A percentile compares a stretch with the other conserved stretches of the same genome.
These are phyloP conservation scores for Trichonephila clavata DNA, from an alignment of 1,140 invertebrate genomes.

Conservation along the genomic window DNA sequence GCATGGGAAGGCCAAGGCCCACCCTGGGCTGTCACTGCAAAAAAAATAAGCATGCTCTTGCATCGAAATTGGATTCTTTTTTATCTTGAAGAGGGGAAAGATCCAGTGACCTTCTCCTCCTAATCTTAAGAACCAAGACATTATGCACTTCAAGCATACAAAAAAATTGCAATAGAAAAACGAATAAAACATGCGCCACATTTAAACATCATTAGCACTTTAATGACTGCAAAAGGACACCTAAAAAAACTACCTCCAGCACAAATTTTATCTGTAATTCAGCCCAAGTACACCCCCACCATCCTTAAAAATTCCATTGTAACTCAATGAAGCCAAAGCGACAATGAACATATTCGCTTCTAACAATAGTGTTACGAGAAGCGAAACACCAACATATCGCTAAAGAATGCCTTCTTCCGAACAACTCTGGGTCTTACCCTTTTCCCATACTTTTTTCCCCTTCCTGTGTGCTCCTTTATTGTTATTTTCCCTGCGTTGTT, in stretches of 20 bases:
- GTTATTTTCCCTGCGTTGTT: conserved; percentile 38
- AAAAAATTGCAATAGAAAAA: background rate
- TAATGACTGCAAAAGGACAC: conserved; percentile 29
- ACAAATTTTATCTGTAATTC: background rate
- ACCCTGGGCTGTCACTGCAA: too few species aligned
- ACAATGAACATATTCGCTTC: conserved; percentile 57
- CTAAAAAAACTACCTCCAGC: background rate
- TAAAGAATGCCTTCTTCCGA: conserved; percentile 34
- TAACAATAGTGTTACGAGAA: conserved; percentile 29
- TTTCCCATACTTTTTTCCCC: background rate
- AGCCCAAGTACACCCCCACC: background rate
- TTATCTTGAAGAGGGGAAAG: too few species aligned
- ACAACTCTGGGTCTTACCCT: background rate
- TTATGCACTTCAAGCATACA: background rate
- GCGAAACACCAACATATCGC: conserved; percentile 51
- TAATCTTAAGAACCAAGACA: too few species aligned
- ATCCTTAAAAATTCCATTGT: conserved; percentile 53
- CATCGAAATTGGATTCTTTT: too few species aligned
- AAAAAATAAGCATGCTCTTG: too few species aligned
- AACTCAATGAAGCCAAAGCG: conserved; percentile 70
- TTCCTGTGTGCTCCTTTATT: conserved; percentile 9
- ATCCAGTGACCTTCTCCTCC: too few species aligned
- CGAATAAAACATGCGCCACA: background rate
- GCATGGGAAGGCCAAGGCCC: too few species aligned
- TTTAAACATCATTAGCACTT: conserved; percentile 65